Evolutionary conservation across 2,113 vertebrate genomes (phyloP).

Genomic region (Danionella cerebrum): DNA sequence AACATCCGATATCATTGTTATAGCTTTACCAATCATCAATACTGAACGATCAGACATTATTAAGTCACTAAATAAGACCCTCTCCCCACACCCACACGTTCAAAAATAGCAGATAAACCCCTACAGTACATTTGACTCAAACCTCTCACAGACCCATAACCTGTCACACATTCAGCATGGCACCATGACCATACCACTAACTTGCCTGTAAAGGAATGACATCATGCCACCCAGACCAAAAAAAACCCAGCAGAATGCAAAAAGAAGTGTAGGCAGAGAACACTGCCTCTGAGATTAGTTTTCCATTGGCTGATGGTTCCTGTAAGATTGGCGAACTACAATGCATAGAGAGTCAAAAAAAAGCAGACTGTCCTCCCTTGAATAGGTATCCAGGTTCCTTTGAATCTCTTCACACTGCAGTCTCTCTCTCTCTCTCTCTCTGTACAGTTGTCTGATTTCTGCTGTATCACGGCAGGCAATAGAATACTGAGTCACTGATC

Average conservation of each 20-base stretch:
- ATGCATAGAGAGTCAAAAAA: neutral
- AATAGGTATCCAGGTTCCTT: neutral
- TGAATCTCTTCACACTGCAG: slow-evolving; percentile 18
- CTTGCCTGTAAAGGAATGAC: neutral
- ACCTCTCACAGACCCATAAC: neutral
- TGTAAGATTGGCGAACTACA: neutral
- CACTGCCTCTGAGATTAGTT: neutral
- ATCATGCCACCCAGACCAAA: slow-evolving; percentile 12
- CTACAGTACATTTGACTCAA: too few relatives aligned
- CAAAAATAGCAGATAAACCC: neutral
- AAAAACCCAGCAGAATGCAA: neutral
- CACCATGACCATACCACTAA: slow-evolving; percentile 28
- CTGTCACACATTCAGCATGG: slow-evolving; percentile 2
- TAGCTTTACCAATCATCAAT: too few relatives aligned
- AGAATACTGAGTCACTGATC: slow-evolving; percentile 17
- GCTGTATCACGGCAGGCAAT: slow-evolving; percentile 47
- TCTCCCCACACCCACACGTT: too few relatives aligned
- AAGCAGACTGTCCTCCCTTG: neutral
- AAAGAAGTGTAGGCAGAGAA: neutral
- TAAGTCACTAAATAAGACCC: too few relatives aligned
- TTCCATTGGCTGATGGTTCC: slow-evolving; percentile 16
- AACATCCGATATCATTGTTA: too few relatives aligned
- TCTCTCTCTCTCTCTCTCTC: slow-evolving; percentile 29
- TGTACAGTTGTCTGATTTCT: slow-evolving; percentile 41
- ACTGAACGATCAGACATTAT: too few relatives aligned